Percentiles rank a stretch among this genome's conserved stretches.
phyloP scores from a whole-genome alignment of 2,797 vertebrate species.

The Notolabrus celidotus region DNA sequence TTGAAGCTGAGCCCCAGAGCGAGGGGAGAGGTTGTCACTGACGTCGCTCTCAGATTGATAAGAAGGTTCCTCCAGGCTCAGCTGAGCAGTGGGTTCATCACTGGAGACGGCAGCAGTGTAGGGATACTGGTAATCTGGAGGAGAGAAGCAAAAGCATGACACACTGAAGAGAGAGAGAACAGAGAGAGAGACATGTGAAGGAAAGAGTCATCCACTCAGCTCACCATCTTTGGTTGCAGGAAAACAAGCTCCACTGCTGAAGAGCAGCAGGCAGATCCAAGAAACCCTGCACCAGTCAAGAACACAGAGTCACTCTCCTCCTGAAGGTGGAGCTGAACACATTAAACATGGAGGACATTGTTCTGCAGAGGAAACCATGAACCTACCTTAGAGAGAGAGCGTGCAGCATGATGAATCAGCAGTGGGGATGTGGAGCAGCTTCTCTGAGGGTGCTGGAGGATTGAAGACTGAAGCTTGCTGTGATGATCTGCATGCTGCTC shows the following conservation, averaged over 20 bases:
- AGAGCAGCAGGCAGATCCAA: slow-evolving; percentile 23
- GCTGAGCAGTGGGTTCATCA: background rate
- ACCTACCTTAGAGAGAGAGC: slow-evolving; percentile 4
- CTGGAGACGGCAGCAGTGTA: background rate
- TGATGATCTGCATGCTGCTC: background rate
- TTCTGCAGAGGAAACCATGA: background rate
- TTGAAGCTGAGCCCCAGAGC: background rate
- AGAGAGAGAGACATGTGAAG: too few species aligned
- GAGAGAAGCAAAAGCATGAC: too few species aligned
- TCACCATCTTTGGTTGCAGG: background rate
- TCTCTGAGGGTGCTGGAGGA: background rate
- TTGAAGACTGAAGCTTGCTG: background rate
- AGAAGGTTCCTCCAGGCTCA: background rate
- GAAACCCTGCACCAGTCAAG: slow-evolving; percentile 2
- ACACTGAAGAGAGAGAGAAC: too few species aligned
- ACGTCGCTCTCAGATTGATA: background rate
- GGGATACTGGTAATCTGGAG: background rate
- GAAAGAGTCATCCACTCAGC: too few species aligned
- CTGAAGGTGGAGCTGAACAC: too few species aligned
- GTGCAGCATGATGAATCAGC: background rate
- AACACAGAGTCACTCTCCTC: too few species aligned
- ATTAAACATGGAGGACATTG: too few species aligned
- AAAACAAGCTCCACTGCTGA: background rate
- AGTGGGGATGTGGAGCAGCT: background rate
- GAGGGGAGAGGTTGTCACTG: background rate